A percentile compares a stretch with the other conserved stretches of the same genome.
These are phyloP conservation scores for Turnix velox DNA, from an alignment of 2,113 vertebrate genomes.

Conservation along the genomic window DNA sequence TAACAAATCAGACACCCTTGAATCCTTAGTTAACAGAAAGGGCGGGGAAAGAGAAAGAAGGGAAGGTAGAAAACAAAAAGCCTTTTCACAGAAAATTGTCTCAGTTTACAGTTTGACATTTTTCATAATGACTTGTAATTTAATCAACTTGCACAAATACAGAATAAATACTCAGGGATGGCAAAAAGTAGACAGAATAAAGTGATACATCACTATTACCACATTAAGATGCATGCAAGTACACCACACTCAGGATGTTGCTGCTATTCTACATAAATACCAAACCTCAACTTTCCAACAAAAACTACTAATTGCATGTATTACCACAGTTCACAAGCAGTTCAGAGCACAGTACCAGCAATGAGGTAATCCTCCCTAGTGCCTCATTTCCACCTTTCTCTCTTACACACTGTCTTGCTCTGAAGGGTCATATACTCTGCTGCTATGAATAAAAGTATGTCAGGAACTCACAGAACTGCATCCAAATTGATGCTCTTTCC, in stretches of 20 bases:
- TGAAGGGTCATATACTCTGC: not conserved
- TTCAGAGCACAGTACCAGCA: accelerated
- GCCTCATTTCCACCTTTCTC: not conserved
- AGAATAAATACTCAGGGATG: not conserved
- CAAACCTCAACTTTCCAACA: not conserved
- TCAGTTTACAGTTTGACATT: not conserved
- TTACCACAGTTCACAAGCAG: not conserved
- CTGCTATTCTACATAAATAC: not conserved
- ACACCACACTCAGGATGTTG: not conserved
- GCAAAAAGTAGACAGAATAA: not conserved
- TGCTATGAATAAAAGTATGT: not conserved
- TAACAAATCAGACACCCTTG: not conserved
- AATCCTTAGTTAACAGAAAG: not conserved
- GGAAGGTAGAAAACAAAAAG: not conserved
- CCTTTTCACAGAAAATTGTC: not conserved
- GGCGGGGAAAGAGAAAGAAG: not conserved
- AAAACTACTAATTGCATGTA: not conserved
- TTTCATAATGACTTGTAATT: not conserved
- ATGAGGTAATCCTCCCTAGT: not conserved
- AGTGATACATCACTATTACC: not conserved
- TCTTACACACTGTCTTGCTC: not conserved
- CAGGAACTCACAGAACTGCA: not conserved
- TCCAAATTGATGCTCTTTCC: not conserved
- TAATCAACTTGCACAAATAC: not conserved
- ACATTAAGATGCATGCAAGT: not conserved